These are phyloP conservation scores for Hydractinia echinata DNA, from an alignment of 30 jellyfish, hydroid and myxozoan species.

Conservation along the genomic window DNA sequence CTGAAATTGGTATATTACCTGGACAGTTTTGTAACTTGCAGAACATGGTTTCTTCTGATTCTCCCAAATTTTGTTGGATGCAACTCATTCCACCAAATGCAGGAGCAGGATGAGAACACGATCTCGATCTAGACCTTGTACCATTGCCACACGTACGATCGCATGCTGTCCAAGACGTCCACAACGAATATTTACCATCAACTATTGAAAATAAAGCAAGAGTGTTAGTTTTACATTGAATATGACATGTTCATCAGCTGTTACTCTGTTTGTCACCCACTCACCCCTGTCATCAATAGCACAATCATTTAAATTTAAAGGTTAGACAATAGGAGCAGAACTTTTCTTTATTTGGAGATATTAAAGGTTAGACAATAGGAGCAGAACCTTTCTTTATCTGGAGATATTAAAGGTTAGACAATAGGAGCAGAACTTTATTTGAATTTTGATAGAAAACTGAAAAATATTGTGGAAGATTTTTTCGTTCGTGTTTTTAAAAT, in stretches of 20 bases:
- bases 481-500: too few relatives aligned
- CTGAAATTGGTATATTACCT: slow-evolving; percentile 24
- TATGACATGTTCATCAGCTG: not conserved
- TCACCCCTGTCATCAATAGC: too few relatives aligned
- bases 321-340: too few relatives aligned
- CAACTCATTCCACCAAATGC: slow-evolving; percentile 70
- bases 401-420: too few relatives aligned
- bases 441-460: not conserved
- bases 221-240: too few relatives aligned
- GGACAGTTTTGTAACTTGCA: slow-evolving; percentile 60
- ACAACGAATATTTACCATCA: slow-evolving; percentile 66
- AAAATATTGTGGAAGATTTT: too few relatives aligned
- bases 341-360: too few relatives aligned
- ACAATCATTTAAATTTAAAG: not conserved
- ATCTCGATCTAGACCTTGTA: slow-evolving; percentile 55
- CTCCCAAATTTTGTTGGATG: slow-evolving; percentile 32
- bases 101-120: slow-evolving; percentile 67
- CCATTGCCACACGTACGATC: slow-evolving; percentile 75
- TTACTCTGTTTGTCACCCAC: not conserved
- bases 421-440: not conserved
- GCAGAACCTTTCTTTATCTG: too few relatives aligned
- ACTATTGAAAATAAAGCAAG: slow-evolving; percentile 11
- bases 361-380: too few relatives aligned
- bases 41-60: slow-evolving; percentile 35
- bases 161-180: slow-evolving; percentile 73